Conservation (phyloP, 1,140 invertebrate genomes). For the Heliconius hewitsoni region DNA sequence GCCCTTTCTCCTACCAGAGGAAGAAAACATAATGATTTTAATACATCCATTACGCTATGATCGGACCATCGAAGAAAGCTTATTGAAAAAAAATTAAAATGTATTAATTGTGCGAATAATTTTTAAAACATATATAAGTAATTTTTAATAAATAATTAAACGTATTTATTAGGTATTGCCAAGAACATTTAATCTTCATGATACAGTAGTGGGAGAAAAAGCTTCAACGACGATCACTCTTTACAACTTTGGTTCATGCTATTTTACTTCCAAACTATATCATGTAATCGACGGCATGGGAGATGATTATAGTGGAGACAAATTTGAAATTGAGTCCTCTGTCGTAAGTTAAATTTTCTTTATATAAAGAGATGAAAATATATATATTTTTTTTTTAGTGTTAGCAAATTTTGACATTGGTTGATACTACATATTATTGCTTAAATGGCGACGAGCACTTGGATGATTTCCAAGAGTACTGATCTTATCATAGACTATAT, state of each 20-base stretch:
- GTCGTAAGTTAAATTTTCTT: conserved; percentile 51
- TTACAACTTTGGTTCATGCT: conserved; percentile 69
- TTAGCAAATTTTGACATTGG: too few species aligned
- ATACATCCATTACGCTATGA: too few species aligned
- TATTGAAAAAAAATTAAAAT: too few species aligned
- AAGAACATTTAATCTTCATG: conserved; percentile 62
- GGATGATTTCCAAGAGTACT: too few species aligned
- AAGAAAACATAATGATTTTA: too few species aligned
- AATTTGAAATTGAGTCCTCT: conserved; percentile 61
- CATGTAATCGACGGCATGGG: conserved; percentile 62
- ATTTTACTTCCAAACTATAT: conserved; percentile 66
- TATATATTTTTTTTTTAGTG: too few species aligned
- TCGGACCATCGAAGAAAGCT: too few species aligned
- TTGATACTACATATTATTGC: too few species aligned
- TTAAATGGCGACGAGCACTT: too few species aligned
- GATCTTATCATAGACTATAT: too few species aligned
- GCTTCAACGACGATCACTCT: conserved; percentile 51
- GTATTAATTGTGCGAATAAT: too few species aligned
- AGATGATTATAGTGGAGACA: conserved; percentile 61
- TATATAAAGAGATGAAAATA: neutral
- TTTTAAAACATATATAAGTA: neutral
- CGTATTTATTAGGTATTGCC: conserved; percentile 57
- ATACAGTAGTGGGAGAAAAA: conserved; percentile 62
- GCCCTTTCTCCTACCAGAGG: too few species aligned
- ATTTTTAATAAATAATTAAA: neutral